phyloP scores from a whole-genome alignment of 2,113 vertebrate species.

The Ploceus nigricollis region DNA sequence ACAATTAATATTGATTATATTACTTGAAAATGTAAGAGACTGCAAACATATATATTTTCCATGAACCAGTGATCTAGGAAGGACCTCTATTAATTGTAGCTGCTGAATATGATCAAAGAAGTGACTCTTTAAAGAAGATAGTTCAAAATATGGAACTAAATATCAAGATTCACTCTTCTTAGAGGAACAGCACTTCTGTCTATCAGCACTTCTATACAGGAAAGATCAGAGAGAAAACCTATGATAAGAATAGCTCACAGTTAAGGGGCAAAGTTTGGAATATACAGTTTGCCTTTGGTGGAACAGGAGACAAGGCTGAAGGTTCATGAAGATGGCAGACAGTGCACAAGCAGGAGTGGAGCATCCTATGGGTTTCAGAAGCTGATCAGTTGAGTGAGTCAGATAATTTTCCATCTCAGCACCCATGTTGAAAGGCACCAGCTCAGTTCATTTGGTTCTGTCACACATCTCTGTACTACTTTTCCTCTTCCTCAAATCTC shows the following conservation, averaged over 20 bases:
- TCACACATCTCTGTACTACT: neutral
- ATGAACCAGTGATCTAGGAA: neutral
- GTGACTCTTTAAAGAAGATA: neutral
- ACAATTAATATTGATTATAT: slow-evolving; percentile 40
- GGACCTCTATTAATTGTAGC: neutral
- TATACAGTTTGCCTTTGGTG: neutral
- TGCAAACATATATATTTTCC: neutral
- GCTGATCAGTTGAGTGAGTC: neutral
- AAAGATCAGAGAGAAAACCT: neutral
- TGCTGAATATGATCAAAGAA: neutral
- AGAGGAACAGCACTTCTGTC: neutral
- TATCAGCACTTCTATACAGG: no score
- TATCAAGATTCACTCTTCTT: neutral
- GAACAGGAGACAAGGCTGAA: neutral
- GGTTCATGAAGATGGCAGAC: neutral
- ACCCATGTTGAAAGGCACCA: neutral
- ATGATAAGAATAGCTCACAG: neutral
- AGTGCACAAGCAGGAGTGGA: neutral
- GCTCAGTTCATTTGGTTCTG: neutral
- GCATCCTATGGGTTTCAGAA: neutral
- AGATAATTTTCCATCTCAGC: neutral
- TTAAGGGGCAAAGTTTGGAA: neutral
- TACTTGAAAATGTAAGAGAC: slow-evolving; percentile 14
- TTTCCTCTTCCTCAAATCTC: neutral
- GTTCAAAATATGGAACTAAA: neutral